Percentiles rank a stretch among this genome's conserved stretches.
These are phyloP conservation scores for Paedocypris micromegethes DNA, from an alignment of 2,797 vertebrate genomes.

Conservation along the genomic window DNA sequence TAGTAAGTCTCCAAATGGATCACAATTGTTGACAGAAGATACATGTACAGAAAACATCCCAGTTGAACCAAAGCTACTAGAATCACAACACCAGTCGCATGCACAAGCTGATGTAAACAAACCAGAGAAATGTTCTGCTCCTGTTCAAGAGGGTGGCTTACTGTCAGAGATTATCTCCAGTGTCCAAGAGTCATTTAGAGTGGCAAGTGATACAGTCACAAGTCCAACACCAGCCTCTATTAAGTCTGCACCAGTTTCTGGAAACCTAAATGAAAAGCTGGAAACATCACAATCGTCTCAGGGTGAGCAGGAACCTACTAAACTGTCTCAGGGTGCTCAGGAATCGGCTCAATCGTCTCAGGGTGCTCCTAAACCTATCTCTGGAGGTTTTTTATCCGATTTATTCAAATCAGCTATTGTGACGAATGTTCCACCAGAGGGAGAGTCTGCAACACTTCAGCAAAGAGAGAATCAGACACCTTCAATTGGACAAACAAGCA, in stretches of 20 bases:
- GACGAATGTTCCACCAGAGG: constrained; percentile 19
- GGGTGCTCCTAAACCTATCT: constrained; percentile 52
- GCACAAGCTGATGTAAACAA: constrained; percentile 49
- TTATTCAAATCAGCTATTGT: constrained; percentile 56
- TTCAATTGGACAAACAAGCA: constrained; percentile 51
- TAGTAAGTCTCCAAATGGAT: neutral
- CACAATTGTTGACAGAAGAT: constrained; percentile 37
- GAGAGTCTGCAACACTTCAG: constrained; percentile 9
- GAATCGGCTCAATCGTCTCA: constrained; percentile 36
- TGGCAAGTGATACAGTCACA: constrained; percentile 59
- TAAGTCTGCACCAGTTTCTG: constrained; percentile 43
- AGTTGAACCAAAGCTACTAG: constrained; percentile 27
- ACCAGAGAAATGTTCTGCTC: constrained; percentile 47
- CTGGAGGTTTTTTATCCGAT: constrained; percentile 66
- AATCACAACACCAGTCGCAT: too few species aligned
- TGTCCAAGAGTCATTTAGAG: constrained; percentile 67
- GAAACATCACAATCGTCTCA: constrained; percentile 3
- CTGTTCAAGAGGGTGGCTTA: constrained; percentile 62
- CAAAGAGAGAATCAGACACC: constrained; percentile 66
- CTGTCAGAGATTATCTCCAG: constrained; percentile 67
- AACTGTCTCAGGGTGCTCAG: constrained; percentile 42
- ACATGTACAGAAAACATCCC: constrained; percentile 19
- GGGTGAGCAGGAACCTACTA: constrained; percentile 35
- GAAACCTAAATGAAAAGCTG: constrained; percentile 35
- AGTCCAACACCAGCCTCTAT: constrained; percentile 46